Percentiles rank a stretch among this genome's conserved stretches.
These are phyloP conservation scores for Tachyglossus aculeatus DNA, from an alignment of 2,797 vertebrate genomes.

Conservation along the genomic window DNA sequence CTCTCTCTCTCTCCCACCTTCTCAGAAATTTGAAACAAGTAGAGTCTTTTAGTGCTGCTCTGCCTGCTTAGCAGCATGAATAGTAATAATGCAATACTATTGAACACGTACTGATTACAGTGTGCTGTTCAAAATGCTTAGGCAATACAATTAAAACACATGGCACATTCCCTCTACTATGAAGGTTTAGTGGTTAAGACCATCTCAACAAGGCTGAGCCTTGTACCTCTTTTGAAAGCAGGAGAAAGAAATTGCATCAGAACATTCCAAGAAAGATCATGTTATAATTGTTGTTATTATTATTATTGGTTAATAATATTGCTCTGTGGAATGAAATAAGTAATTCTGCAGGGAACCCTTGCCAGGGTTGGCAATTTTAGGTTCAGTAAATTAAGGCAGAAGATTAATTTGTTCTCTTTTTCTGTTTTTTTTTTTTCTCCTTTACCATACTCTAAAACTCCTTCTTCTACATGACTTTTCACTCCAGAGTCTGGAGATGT, in stretches of 20 bases:
- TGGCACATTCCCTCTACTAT: no score
- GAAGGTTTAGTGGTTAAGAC: no score
- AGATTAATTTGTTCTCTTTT: neutral
- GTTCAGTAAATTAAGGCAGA: neutral
- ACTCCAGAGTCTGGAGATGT: neutral
- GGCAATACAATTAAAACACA: no score
- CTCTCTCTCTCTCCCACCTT: no score
- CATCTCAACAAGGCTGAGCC: no score
- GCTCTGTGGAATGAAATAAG: neutral
- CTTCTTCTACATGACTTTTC: neutral
- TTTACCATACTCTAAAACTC: neutral
- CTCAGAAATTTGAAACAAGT: no score
- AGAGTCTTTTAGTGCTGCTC: no score
- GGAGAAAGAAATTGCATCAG: conserved; percentile 3
- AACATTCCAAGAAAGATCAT: neutral
- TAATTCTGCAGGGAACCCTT: neutral
- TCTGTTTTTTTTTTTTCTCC: neutral
- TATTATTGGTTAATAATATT: neutral
- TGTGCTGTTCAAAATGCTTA: no score
- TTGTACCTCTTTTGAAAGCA: neutral
- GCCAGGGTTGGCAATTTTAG: neutral
- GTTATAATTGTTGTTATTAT: neutral
- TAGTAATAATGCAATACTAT: no score
- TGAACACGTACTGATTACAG: no score
- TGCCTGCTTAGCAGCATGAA: no score